Evolutionary conservation across 2,888 invertebrate genomes (phyloP).

Genomic region (Lithophane semibrunnea): DNA sequence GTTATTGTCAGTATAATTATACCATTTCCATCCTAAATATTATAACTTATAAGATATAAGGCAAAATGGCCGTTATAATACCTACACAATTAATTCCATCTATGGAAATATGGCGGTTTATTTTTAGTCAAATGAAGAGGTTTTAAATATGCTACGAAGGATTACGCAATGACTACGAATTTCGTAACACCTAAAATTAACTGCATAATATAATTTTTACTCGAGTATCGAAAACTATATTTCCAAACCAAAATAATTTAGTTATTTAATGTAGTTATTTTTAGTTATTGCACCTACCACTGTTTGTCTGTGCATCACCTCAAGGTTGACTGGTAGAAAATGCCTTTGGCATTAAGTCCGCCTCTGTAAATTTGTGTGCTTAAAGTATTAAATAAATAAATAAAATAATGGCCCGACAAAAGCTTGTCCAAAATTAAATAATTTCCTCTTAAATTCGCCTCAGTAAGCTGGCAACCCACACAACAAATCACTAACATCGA

Average conservation of each 20-base stretch:
- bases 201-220: no score
- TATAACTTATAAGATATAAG: not conserved
- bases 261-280: no score
- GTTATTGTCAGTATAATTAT: not conserved
- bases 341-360: no score
- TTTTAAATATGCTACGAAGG: not conserved
- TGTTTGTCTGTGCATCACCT: no score
- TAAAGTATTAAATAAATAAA: no score
- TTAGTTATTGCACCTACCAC: no score
- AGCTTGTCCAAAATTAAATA: not conserved
- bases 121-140: not conserved
- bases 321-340: no score
- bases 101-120: not conserved
- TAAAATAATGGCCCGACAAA: not conserved
- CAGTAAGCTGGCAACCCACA: slow-evolving; percentile 48
- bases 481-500: slow-evolving; percentile 67
- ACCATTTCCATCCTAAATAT: not conserved
- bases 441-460: not conserved
- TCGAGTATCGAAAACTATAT: not conserved
- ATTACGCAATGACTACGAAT: no score
- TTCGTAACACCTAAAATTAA: not conserved
- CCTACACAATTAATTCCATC: not conserved
- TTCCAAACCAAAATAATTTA: no score
- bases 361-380: no score
- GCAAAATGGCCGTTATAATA: not conserved